Conservation (phyloP, 2,797 vertebrate genomes). For the Ptychobarbus kaznakovi region DNA sequence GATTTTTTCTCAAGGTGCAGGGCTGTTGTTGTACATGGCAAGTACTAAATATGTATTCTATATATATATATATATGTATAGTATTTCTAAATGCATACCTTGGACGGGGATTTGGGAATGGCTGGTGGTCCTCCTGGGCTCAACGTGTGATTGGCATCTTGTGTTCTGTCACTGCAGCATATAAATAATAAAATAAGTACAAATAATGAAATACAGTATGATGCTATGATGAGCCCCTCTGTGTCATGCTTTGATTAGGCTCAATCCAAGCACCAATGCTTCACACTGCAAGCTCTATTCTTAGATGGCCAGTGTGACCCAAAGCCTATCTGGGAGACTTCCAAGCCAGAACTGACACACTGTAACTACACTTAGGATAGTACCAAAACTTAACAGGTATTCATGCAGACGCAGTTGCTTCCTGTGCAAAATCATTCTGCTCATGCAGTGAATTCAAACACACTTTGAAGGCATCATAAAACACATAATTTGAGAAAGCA, state of each 20-base stretch:
- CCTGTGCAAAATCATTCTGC: slow-evolving; percentile 43
- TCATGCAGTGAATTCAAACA: slow-evolving; percentile 46
- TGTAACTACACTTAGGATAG: not conserved
- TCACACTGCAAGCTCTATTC: slow-evolving; percentile 25
- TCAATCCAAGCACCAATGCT: slow-evolving; percentile 34
- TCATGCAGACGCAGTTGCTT: slow-evolving; percentile 52
- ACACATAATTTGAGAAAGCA: slow-evolving; percentile 25
- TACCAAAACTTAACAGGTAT: slow-evolving; percentile 11
- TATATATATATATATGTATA: no score
- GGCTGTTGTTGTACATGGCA: not conserved
- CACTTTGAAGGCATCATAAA: slow-evolving; percentile 25
- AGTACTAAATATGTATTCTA: not conserved
- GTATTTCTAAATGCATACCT: slow-evolving; percentile 75
- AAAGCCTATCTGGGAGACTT: slow-evolving; percentile 3
- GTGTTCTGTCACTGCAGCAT: slow-evolving; percentile 80
- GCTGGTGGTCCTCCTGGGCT: slow-evolving; percentile 83
- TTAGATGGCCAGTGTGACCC: slow-evolving; percentile 6
- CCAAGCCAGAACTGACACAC: not conserved
- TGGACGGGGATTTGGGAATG: slow-evolving; percentile 96
- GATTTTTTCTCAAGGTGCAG: not conserved
- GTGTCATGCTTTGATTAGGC: slow-evolving; percentile 54
- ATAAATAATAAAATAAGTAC: slow-evolving; percentile 17
- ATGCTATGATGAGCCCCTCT: not conserved
- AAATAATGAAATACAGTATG: not conserved
- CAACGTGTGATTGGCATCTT: slow-evolving; percentile 87